These are phyloP conservation scores for Ptychodera flava DNA, from an alignment of 35 echinoderm and acorn worm genomes.

Conservation along the genomic window DNA sequence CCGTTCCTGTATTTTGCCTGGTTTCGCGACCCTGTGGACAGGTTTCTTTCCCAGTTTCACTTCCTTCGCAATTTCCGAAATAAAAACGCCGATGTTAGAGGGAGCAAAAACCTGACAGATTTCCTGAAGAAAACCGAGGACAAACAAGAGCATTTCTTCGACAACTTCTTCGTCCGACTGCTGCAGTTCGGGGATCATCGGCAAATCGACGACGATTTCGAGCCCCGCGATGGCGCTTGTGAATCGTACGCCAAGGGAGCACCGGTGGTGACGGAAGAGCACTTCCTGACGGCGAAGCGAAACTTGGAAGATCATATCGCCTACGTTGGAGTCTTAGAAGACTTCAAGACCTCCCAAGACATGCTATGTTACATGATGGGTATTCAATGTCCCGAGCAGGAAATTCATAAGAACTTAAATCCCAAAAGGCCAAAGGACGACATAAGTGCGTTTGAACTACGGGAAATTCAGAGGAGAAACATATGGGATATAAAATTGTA, in stretches of 20 bases:
- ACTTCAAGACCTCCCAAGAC: neutral
- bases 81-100: neutral
- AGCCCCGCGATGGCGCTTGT: neutral
- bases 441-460: neutral
- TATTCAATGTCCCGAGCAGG: neutral
- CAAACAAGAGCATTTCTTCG: neutral
- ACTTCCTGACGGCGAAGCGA: neutral
- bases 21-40: neutral
- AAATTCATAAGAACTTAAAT: neutral
- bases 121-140: neutral
- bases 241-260: neutral
- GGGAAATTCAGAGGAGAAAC: neutral
- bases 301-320: neutral
- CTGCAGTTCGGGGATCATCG: neutral
- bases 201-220: neutral
- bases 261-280: neutral
- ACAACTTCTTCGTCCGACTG: neutral
- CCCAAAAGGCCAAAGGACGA: neutral
- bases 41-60: neutral
- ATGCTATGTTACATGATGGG: neutral
- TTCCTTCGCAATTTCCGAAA: neutral
- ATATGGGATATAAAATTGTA: constrained; percentile 2
- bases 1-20: neutral
- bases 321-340: neutral
- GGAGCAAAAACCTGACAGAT: neutral